Base-by-base conservation (phyloP, 2,888 invertebrate species). In the Sisyra terminalis region DNA sequence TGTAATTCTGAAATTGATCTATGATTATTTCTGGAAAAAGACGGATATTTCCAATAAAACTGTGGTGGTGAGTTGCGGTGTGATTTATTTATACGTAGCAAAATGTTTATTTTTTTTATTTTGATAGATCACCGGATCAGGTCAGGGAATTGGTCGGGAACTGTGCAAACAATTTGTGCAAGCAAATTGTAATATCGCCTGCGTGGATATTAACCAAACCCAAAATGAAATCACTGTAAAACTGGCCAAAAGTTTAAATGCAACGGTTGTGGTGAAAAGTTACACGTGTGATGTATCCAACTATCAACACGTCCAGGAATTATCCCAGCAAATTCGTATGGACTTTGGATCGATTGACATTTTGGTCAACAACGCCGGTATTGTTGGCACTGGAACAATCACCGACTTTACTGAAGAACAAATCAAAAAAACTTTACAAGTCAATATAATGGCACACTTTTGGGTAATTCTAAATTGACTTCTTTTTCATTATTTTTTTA, bases 291-390 rank as follows among this genome's bases (percentile, higher is more conserved):
- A 89, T 63, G 81, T 89, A 1, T 74, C 83, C 5, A 70, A 75
- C 47, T 69, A 79, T 13, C 71, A 75, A 1, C 69, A 75, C 11
- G 81, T 88, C 1, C 59, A 75, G 40, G 64, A 66, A 15, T 55
- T 76, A 36, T 80, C 80, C 0, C 69, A 70, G 40, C 71, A 69
- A 54, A 70, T 86, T 1, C 68, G 69, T 40, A 58, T 64, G 4
- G 80, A 87, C 50, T 75, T 87, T 0, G 88, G 88, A 0, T 71
- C 77, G 43, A 75, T 88, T 3, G 77, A 79, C 1, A 77, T 89
- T 54, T 60, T 89, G 43, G 68, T 89, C 8, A 88, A 88, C 62
- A 89, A 89, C 64, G 89, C 87, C 1, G 89, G 88, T 4, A 81
- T 89, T 47, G 84, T 87, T 82, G 83, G 85, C 0, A 78, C 79